Conservation (phyloP, 2,888 invertebrate species). For the Chrysomela aeneicollis region DNA sequence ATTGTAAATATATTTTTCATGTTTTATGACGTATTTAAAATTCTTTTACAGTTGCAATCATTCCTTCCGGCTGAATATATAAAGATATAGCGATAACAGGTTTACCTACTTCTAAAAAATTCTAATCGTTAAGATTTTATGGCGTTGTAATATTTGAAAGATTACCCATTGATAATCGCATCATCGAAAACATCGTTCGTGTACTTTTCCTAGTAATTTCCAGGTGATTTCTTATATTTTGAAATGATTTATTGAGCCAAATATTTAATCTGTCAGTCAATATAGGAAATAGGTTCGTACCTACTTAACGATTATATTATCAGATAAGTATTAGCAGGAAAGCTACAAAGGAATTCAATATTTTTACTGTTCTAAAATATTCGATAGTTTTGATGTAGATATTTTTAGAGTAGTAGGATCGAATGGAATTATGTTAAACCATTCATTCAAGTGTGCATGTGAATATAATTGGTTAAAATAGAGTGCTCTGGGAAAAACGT, state of each 20-base stretch:
- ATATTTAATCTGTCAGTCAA: slow-evolving; percentile 27
- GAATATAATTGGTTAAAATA: slow-evolving; percentile 3
- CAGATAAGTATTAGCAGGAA: background rate
- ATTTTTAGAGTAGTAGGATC: slow-evolving; percentile 31
- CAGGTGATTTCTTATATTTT: background rate
- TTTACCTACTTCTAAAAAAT: too few species aligned
- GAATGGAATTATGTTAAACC: slow-evolving; percentile 1
- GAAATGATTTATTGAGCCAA: background rate
- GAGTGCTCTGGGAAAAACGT: slow-evolving; percentile 11
- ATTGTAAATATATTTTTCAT: too few species aligned
- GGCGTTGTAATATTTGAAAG: background rate
- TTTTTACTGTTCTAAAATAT: slow-evolving; percentile 21
- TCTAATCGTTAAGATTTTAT: too few species aligned
- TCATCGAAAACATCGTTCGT: background rate
- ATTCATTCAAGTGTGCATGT: background rate
- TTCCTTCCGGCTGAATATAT: too few species aligned
- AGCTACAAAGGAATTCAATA: slow-evolving; percentile 1
- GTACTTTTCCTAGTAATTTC: background rate
- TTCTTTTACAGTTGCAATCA: too few species aligned
- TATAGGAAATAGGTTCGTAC: slow-evolving; percentile 13
- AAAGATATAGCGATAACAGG: too few species aligned
- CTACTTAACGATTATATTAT: background rate
- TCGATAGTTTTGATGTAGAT: slow-evolving; percentile 25
- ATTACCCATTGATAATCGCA: background rate
- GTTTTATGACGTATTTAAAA: too few species aligned